phyloP scores from a whole-genome alignment of 2,797 vertebrate genomes.

The Picus viridis region DNA sequence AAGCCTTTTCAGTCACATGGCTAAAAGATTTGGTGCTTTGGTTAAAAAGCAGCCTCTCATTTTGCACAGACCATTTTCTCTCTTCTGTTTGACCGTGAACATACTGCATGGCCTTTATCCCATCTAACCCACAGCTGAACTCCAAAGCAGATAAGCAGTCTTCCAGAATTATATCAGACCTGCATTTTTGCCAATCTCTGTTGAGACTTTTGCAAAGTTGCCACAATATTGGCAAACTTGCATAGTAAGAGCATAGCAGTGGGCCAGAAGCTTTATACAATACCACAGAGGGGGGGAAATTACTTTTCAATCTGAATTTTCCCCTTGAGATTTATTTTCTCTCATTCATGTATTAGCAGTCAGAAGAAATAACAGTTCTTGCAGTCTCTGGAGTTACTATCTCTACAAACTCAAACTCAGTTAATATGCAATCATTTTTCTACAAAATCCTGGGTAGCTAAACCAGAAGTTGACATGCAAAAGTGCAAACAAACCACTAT shows the following conservation, averaged over 20 bases:
- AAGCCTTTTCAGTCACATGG: not conserved
- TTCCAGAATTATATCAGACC: not conserved
- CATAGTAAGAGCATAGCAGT: not conserved
- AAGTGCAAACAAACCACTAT: not conserved
- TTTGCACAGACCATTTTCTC: not conserved
- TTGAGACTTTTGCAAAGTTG: not conserved
- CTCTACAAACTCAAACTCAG: not conserved
- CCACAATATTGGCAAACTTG: not conserved
- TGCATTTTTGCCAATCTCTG: not conserved
- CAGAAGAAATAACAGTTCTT: not conserved
- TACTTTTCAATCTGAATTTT: not conserved
- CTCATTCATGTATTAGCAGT: not conserved
- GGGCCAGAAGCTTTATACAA: not conserved
- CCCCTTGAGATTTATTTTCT: not conserved
- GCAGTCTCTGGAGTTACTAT: not conserved
- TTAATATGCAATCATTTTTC: not conserved
- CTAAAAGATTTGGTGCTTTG: not conserved
- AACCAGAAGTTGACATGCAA: not conserved
- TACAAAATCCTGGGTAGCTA: not conserved
- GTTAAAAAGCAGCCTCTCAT: not conserved
- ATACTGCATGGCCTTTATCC: rapidly evolving
- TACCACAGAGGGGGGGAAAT: not conserved
- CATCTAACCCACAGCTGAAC: not conserved
- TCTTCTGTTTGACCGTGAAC: not conserved
- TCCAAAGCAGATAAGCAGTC: not conserved